phyloP scores from a whole-genome alignment of 2,113 vertebrate species.

The Megaptera novaeangliae region DNA sequence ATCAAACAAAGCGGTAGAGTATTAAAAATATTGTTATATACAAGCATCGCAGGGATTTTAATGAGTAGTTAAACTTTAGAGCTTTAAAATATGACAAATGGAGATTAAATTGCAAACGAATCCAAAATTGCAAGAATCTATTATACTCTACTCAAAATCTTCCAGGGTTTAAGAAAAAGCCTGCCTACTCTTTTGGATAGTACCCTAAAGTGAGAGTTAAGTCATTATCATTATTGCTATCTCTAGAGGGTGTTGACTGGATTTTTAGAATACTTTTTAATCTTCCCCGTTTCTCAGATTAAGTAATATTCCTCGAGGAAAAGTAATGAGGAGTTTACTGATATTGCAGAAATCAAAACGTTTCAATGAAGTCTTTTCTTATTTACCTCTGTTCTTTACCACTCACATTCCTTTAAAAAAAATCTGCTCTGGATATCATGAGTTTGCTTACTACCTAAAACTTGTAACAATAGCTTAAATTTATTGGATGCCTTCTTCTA shows the following conservation, averaged over 20 bases:
- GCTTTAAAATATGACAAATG: slow-evolving; percentile 9
- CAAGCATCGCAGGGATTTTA: slow-evolving; percentile 3
- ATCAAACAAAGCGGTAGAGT: slow-evolving; percentile 81
- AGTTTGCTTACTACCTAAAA: neutral
- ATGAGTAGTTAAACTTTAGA: neutral
- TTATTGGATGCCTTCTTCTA: neutral
- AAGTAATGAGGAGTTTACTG: neutral
- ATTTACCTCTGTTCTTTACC: neutral
- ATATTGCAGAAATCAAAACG: neutral
- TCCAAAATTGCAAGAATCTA: neutral
- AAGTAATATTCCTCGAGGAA: slow-evolving; percentile 1
- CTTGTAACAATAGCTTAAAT: neutral
- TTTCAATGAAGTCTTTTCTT: neutral
- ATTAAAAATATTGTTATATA: slow-evolving; percentile 1
- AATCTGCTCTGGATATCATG: neutral
- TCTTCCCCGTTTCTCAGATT: slow-evolving; percentile 1
- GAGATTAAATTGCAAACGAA: slow-evolving; percentile 23
- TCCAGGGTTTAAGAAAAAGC: neutral
- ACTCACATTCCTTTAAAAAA: neutral
- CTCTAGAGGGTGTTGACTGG: neutral
- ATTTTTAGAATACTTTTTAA: slow-evolving; percentile 29
- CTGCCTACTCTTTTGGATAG: neutral
- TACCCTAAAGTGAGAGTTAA: neutral
- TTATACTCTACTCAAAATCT: neutral
- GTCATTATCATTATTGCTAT: neutral